Evolutionary conservation across 2,888 invertebrate genomes (phyloP).

Genomic region (Hemicrepidius hirtus): DNA sequence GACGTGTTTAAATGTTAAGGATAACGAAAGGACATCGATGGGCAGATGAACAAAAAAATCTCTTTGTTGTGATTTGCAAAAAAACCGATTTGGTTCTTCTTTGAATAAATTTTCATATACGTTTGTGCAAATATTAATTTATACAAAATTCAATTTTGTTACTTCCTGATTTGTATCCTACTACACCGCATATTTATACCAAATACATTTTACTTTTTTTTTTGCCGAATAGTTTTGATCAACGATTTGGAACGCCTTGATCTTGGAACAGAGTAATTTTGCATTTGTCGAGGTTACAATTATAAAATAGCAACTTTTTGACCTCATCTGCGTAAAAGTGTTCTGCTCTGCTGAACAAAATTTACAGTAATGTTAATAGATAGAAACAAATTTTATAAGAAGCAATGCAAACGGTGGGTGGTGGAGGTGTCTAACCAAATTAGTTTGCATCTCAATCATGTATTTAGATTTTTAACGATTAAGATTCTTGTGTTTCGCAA

Average conservation of each 20-base stretch:
- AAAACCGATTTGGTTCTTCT: not conserved
- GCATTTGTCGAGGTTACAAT: slow-evolving; percentile 29
- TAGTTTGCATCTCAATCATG: not conserved
- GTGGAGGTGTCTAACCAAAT: slow-evolving; percentile 3
- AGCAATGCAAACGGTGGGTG: not conserved
- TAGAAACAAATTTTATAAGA: not conserved
- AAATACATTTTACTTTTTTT: not conserved
- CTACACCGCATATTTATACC: too few relatives aligned
- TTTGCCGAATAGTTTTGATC: not conserved
- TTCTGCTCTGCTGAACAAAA: slow-evolving; percentile 14
- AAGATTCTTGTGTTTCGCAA: not conserved
- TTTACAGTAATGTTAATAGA: slow-evolving; percentile 8
- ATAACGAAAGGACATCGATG: slow-evolving; percentile 52
- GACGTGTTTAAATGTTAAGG: slow-evolving; percentile 55
- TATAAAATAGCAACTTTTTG: slow-evolving; percentile 16
- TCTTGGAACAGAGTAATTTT: slow-evolving; percentile 23
- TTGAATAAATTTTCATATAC: not conserved
- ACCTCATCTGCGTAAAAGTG: slow-evolving; percentile 28
- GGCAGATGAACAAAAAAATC: not conserved
- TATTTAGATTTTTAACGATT: not conserved
- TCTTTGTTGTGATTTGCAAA: not conserved
- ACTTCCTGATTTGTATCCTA: too few relatives aligned
- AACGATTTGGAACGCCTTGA: slow-evolving; percentile 34
- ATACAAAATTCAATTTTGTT: too few relatives aligned
- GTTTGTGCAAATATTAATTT: too few relatives aligned